Evolutionary conservation across 2,113 vertebrate genomes (phyloP).

Genomic region (Oreocharis arfaki): DNA sequence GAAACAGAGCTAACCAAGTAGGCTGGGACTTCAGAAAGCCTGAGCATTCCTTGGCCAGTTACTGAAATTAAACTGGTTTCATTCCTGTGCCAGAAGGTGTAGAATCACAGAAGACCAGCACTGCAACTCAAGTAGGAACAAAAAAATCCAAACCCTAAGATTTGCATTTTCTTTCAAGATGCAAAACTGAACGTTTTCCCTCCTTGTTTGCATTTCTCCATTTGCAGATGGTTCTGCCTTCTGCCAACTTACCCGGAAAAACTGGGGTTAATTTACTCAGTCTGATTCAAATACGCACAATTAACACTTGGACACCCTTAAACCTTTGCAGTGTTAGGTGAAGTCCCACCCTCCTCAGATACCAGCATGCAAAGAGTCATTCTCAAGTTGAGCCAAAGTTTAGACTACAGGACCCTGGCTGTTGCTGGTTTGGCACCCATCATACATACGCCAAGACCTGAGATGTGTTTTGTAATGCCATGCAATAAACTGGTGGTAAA

Average conservation of each 20-base stretch:
- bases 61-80: not conserved
- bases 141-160: not conserved
- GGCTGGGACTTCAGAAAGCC: conserved; percentile 9
- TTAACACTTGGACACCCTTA: not conserved
- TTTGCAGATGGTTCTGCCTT: not conserved
- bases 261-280: not conserved
- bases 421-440: not conserved
- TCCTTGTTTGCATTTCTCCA: not conserved
- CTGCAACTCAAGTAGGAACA: not conserved
- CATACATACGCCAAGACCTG: not conserved
- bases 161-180: not conserved
- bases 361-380: not conserved
- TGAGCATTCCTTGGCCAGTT: conserved; percentile 14
- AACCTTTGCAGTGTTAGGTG: not conserved
- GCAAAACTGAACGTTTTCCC: not conserved
- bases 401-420: not conserved
- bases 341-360: not conserved
- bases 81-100: conserved; percentile 17
- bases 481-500: not conserved
- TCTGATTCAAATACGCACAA: not conserved
- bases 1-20: conserved; percentile 36
- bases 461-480: not conserved
- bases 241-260: not conserved
- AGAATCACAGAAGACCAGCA: not conserved
- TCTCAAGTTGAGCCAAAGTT: not conserved